Evolutionary conservation across 37 sponge, comb jelly and placozoan genomes (phyloP).

Genomic region (Geodia barretti): DNA sequence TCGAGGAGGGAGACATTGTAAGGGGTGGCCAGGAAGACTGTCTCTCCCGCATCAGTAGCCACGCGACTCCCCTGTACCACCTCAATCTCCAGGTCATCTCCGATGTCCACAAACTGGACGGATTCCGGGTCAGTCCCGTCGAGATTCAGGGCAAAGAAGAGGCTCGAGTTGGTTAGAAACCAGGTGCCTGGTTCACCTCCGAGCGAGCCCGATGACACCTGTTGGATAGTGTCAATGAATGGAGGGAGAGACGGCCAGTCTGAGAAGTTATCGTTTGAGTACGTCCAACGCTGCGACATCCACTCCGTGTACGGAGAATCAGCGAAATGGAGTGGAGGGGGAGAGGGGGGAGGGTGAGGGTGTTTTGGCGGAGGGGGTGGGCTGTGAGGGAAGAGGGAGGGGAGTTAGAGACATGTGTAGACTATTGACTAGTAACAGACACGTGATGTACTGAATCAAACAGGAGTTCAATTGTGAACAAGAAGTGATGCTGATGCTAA

Average conservation of each 20-base stretch:
- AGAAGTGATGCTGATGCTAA: no score
- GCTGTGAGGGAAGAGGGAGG: neutral
- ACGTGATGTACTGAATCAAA: no score
- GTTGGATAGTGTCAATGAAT: conserved; percentile 33
- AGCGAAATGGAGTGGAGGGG: conserved; percentile 23
- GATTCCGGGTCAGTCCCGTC: neutral
- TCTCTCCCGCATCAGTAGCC: neutral
- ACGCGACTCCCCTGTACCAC: conserved; percentile 18
- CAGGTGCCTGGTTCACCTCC: conserved; percentile 39
- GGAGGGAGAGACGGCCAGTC: conserved; percentile 73
- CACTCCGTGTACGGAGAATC: conserved; percentile 84
- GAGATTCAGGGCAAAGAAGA: conserved; percentile 53
- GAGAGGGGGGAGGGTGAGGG: neutral
- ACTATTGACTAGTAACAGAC: neutral
- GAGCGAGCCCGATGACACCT: conserved; percentile 34
- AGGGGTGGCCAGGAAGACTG: conserved; percentile 51
- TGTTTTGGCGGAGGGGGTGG: neutral
- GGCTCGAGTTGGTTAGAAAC: conserved; percentile 31
- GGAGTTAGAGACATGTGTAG: neutral
- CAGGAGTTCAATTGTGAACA: no score
- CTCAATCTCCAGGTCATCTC: conserved; percentile 14
- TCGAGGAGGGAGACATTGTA: conserved; percentile 51
- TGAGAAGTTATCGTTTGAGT: conserved; percentile 31
- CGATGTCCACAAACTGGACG: conserved; percentile 44
- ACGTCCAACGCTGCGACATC: conserved; percentile 74